Evolutionary conservation across 2,113 vertebrate species (phyloP), one percentile per base, ranked within the genome.

Genomic region (Salvelinus namaycush): DNA sequence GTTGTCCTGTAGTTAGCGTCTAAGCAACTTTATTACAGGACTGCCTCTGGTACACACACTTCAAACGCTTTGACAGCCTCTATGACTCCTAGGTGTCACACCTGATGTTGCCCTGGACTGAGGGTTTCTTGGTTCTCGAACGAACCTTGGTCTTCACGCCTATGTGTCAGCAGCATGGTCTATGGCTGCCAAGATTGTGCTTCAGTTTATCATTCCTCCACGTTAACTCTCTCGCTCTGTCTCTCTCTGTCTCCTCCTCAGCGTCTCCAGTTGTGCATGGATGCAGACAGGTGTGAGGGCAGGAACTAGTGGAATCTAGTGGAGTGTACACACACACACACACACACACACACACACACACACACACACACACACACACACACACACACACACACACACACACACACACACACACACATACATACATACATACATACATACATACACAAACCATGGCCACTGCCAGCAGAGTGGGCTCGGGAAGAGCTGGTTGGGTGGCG

Each of bases 401-500:
- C 2, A n/a, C 20, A 68, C 5, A 66, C 64, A 26, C 1, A 68
- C 27, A 27, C 2, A n/a, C 20, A 68, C 5, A 66, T 24, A 26
- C 1, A 68, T 1, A 26, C 26, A 26, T n/a, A n/a, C n/a, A n/a
- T n/a, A 29, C 27, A 29, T 3, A 29, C 27, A 27, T 3, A n/a
- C 20, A 68, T 5, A 66, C 64, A 26, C 1, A 68, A 6, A 44
- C 31, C 31, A 68, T 68, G 67, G 67, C 67, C 31, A 68, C 29
- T 39, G 67, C 27, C 6, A 34, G 67, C 31, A 68, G 67, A 44
- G 2, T n/a, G 31, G 67, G 18, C 3, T 29, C 67, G 16, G 67
- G 27, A 31, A 68, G 29, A 34, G 67, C 24, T 31, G 67, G 27
- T 27, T 68, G 67, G 67, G 67, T 68, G 67, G 67, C 67, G 29